Evolutionary conservation across 1,140 invertebrate species (phyloP).

Genomic region (Lordiphosa mommai): DNA sequence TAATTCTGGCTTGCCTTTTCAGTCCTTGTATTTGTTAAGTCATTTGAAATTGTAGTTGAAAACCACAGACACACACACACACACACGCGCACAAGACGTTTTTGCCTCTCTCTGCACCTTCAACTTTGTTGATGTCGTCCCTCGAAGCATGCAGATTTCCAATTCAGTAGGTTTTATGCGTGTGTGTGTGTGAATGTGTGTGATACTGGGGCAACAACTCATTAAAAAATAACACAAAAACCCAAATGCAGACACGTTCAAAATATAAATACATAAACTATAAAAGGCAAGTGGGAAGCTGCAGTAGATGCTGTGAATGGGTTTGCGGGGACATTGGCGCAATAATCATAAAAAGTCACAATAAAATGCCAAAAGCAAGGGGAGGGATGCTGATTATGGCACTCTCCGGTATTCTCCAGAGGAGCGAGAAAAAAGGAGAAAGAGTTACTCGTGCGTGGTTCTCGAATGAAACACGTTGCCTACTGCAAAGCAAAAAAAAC

Average conservation of each 20-base stretch:
- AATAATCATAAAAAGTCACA: constrained; percentile 73
- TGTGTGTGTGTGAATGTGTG: constrained; percentile 17
- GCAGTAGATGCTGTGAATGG: constrained; percentile 17
- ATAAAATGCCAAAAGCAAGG: constrained; percentile 44
- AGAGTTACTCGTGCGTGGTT: constrained; percentile 32
- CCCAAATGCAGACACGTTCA: constrained; percentile 30
- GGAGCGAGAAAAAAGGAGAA: too few relatives aligned
- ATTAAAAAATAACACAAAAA: constrained; percentile 41
- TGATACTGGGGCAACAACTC: constrained; percentile 19
- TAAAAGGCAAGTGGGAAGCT: constrained; percentile 1
- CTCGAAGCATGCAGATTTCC: constrained; percentile 22
- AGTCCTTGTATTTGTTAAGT: too few relatives aligned
- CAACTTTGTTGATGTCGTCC: constrained; percentile 26
- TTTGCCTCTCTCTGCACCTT: too few relatives aligned
- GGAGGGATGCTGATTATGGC: constrained; percentile 49
- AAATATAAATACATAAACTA: constrained; percentile 21
- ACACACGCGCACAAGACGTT: too few relatives aligned
- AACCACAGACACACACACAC: too few relatives aligned
- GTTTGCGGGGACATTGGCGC: constrained; percentile 30
- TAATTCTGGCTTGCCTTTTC: too few relatives aligned
- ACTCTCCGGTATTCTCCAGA: constrained; percentile 7
- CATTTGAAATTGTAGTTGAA: too few relatives aligned
- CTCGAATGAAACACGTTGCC: constrained; percentile 46
- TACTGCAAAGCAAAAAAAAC: constrained; percentile 7
- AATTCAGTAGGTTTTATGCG: constrained; percentile 39